A percentile compares a stretch with the other conserved stretches of the same genome.
These are phyloP conservation scores for Venusia cambrica DNA, from an alignment of 2,888 invertebrate species.

Conservation along the genomic window DNA sequence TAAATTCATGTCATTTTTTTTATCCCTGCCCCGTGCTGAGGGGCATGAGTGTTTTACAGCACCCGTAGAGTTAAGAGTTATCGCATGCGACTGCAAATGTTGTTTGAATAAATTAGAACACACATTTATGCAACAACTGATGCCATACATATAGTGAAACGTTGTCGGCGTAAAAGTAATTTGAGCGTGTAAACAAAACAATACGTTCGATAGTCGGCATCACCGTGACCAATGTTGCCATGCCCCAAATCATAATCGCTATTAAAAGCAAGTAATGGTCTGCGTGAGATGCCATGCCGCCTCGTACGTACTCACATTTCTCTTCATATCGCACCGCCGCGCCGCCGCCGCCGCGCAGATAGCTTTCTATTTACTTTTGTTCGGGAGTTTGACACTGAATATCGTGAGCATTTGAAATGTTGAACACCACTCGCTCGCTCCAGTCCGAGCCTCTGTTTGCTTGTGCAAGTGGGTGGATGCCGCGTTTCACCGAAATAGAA, in stretches of 20 bases:
- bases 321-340: slow-evolving; percentile 63
- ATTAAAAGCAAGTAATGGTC: slow-evolving; percentile 41
- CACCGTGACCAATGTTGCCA: slow-evolving; percentile 44
- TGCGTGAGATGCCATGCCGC: slow-evolving; percentile 27
- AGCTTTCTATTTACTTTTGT: slow-evolving; percentile 32
- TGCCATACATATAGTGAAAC: slow-evolving; percentile 17
- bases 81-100: too few species aligned
- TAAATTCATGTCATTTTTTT: too few species aligned
- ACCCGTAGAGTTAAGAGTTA: too few species aligned
- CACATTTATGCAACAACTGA: too few species aligned
- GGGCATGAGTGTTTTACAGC: too few species aligned
- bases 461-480: slow-evolving; percentile 58
- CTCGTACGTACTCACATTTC: slow-evolving; percentile 67
- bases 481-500: slow-evolving; percentile 72
- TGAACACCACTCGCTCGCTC: slow-evolving; percentile 56
- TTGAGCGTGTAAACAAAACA: slow-evolving; percentile 54
- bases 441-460: slow-evolving; percentile 57
- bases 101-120: too few species aligned
- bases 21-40: too few species aligned
- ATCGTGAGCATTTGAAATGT: slow-evolving; percentile 51
- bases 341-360: slow-evolving; percentile 29
- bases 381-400: slow-evolving; percentile 42
- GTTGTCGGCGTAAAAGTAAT: slow-evolving; percentile 26
- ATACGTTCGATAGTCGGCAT: slow-evolving; percentile 45
- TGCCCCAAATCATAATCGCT: slow-evolving; percentile 41